Conservation (phyloP, 1,140 invertebrate genomes). For the Lineus longissimus region DNA sequence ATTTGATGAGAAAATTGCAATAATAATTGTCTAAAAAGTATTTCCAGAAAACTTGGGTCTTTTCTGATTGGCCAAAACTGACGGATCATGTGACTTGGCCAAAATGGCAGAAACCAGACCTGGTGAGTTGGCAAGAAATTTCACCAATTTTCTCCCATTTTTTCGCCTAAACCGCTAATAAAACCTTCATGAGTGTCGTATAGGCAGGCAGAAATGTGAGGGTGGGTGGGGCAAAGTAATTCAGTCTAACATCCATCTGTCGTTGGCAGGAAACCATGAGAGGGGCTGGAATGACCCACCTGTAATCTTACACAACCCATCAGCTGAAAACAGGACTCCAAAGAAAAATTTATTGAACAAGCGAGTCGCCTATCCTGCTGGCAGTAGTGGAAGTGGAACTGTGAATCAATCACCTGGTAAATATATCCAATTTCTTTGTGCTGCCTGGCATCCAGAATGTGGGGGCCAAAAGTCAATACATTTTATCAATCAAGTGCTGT, state of each 20-base stretch:
- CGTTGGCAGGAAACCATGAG: constrained; percentile 32
- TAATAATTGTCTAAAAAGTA: too few relatives aligned
- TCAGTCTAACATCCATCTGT: too few relatives aligned
- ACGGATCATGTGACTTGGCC: constrained; percentile 20
- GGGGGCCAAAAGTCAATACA: too few relatives aligned
- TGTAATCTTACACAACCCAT: constrained; percentile 24
- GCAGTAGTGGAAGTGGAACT: background rate
- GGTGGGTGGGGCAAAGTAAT: too few relatives aligned
- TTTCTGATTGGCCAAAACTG: too few relatives aligned
- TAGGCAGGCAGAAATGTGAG: too few relatives aligned
- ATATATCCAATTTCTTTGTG: background rate
- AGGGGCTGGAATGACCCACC: constrained; percentile 48
- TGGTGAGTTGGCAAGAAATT: constrained; percentile 31
- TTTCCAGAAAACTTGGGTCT: too few relatives aligned
- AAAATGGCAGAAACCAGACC: constrained; percentile 34
- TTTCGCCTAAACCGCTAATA: background rate
- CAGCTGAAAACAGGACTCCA: constrained; percentile 6
- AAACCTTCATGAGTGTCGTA: too few relatives aligned
- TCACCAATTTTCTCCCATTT: background rate
- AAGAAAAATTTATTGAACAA: constrained; percentile 29
- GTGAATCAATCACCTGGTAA: background rate
- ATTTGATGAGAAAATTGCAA: too few relatives aligned
- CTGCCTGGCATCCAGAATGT: too few relatives aligned
- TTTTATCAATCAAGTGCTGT: too few relatives aligned
- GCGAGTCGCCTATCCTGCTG: constrained; percentile 28